These are phyloP conservation scores for Amia ocellicauda DNA, from an alignment of 2,113 vertebrate species.

Conservation along the genomic window DNA sequence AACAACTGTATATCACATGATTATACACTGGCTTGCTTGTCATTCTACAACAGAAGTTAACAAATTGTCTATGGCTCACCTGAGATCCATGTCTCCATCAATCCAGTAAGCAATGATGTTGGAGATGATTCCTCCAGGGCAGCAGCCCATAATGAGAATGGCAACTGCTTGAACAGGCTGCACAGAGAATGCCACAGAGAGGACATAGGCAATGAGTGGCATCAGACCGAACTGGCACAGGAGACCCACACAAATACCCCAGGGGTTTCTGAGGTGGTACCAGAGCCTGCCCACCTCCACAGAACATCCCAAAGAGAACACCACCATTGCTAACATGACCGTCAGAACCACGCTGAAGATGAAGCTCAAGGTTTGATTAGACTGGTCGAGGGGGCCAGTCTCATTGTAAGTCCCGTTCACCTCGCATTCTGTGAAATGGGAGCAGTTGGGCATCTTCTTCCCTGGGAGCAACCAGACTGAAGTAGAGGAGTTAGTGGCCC, in stretches of 20 bases:
- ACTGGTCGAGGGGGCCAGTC: background rate
- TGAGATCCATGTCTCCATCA: slow-evolving; percentile 71
- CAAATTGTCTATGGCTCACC: slow-evolving; percentile 37
- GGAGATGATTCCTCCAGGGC: slow-evolving; percentile 56
- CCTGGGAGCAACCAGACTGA: background rate
- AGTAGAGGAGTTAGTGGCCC: background rate
- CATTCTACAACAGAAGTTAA: background rate
- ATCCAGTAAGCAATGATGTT: slow-evolving; percentile 65
- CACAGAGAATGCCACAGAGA: slow-evolving; percentile 46
- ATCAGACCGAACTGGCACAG: slow-evolving; percentile 64
- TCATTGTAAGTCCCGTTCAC: slow-evolving; percentile 28
- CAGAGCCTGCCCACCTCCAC: slow-evolving; percentile 50
- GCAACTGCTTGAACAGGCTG: slow-evolving; percentile 44
- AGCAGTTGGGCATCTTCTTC: slow-evolving; percentile 32
- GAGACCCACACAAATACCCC: slow-evolving; percentile 54
- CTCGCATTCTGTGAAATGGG: slow-evolving; percentile 21
- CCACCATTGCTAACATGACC: slow-evolving; percentile 46
- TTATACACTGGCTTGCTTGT: too few relatives aligned
- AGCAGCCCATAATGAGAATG: slow-evolving; percentile 59
- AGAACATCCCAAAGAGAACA: slow-evolving; percentile 61
- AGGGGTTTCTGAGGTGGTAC: slow-evolving; percentile 52
- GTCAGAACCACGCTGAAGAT: slow-evolving; percentile 29
- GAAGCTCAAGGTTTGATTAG: slow-evolving; percentile 21
- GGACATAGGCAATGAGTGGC: slow-evolving; percentile 56
- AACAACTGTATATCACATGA: too few relatives aligned